These are phyloP conservation scores for Drosophila busckii DNA, from an alignment of 1,140 invertebrate genomes.

Conservation along the genomic window DNA sequence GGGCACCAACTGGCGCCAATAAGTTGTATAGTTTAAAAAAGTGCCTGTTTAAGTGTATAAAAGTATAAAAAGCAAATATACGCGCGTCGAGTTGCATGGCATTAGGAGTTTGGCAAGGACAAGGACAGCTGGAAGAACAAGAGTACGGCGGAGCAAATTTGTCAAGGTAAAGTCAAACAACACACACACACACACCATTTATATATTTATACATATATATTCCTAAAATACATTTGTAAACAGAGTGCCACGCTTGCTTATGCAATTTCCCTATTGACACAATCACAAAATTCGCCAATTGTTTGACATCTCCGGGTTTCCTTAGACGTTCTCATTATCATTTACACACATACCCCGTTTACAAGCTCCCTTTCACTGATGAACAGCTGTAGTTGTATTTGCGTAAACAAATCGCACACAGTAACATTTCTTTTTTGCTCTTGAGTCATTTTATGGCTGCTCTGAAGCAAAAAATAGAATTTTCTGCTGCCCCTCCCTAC, in stretches of 20 bases:
- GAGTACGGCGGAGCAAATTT: no score
- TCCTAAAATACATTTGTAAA: no score
- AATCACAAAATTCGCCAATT: no score
- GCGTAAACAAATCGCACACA: conserved; percentile 23
- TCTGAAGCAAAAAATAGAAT: conserved; percentile 45
- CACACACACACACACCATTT: not conserved
- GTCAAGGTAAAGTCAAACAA: conserved; percentile 3
- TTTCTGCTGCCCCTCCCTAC: conserved; percentile 14
- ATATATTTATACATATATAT: no score
- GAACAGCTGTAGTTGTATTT: not conserved
- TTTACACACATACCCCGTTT: not conserved
- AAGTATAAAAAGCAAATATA: not conserved
- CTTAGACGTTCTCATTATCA: not conserved
- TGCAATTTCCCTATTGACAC: no score
- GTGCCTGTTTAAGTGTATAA: conserved; percentile 1
- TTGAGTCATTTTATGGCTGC: conserved; percentile 45
- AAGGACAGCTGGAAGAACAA: no score
- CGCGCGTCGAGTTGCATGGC: not conserved
- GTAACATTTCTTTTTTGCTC: conserved; percentile 16
- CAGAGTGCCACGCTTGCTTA: no score
- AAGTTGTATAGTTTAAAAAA: conserved; percentile 14
- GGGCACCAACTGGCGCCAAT: conserved; percentile 27
- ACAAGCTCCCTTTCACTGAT: not conserved
- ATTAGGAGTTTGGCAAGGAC: no score
- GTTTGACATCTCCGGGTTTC: no score